Conservation (phyloP, 2,797 vertebrate genomes). For the Lutra lutra region DNA sequence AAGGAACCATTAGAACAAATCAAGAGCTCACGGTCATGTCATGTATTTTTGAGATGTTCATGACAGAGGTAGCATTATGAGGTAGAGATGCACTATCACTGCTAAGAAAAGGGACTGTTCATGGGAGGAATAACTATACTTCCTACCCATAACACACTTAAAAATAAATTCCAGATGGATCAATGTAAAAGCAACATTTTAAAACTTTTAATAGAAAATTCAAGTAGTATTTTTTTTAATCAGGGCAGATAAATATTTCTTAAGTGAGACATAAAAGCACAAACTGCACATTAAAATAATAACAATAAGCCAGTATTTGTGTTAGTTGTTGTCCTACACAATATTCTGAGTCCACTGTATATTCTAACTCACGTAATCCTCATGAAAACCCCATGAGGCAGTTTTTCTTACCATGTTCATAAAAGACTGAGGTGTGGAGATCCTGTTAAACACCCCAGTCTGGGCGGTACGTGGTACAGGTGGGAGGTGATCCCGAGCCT, state of each 20-base stretch:
- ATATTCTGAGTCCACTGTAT: background rate
- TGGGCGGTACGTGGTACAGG: background rate
- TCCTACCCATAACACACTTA: background rate
- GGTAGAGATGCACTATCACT: background rate
- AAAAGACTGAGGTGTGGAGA: background rate
- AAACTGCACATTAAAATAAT: background rate
- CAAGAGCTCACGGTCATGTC: background rate
- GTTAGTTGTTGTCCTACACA: background rate
- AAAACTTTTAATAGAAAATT: slow-evolving; percentile 52
- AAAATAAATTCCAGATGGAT: slow-evolving; percentile 58
- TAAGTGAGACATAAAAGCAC: background rate
- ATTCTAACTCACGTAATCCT: background rate
- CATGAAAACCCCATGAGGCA: background rate
- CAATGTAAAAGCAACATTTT: slow-evolving; percentile 8
- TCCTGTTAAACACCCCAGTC: background rate
- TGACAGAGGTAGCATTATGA: background rate
- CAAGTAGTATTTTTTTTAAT: slow-evolving; percentile 47
- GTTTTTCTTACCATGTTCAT: background rate
- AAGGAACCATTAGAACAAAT: background rate
- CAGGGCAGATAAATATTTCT: background rate
- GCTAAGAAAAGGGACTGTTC: background rate
- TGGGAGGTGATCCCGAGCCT: background rate
- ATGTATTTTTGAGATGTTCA: background rate
- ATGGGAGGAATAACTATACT: slow-evolving; percentile 49
- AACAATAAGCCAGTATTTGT: slow-evolving; percentile 37